Percentiles rank a stretch among this genome's conserved stretches.
phyloP scores from a whole-genome alignment of 2,797 vertebrate genomes.

The Notamacropus eugenii region DNA sequence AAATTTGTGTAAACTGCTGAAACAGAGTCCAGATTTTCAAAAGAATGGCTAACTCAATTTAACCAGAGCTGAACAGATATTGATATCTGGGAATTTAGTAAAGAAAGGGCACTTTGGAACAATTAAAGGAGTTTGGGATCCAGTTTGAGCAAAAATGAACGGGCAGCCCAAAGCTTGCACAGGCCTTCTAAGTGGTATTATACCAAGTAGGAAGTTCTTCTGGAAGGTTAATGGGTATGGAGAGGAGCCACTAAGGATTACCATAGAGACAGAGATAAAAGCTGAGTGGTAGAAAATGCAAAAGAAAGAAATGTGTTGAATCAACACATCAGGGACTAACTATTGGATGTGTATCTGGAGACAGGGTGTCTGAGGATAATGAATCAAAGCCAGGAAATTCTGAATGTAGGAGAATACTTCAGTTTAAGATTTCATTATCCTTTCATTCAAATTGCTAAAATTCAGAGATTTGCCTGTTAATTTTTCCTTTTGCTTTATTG shows the following conservation, averaged over 20 bases:
- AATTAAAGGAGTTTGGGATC: not conserved
- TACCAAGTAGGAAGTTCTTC: not conserved
- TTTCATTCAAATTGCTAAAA: not conserved
- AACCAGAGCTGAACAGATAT: not conserved
- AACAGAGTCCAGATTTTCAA: not conserved
- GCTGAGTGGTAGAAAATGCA: not conserved
- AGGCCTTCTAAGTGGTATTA: not conserved
- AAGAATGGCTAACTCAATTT: not conserved
- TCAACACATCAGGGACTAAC: not conserved
- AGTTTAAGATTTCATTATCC: not conserved
- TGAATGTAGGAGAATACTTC: not conserved
- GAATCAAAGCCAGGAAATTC: not conserved
- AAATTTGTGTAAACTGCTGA: not conserved
- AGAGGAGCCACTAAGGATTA: not conserved
- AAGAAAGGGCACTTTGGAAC: not conserved
- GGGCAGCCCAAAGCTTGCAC: not conserved
- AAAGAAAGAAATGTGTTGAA: not conserved
- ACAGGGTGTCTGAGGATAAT: accelerated
- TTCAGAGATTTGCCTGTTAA: not conserved
- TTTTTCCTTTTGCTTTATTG: not conserved
- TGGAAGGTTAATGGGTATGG: not conserved
- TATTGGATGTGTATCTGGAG: not conserved
- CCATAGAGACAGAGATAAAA: not conserved
- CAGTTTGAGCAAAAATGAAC: not conserved
- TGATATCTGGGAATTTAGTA: not conserved